Conservation (phyloP, 30 jellyfish, hydroid and myxozoan genomes). For the Hydra vulgaris region DNA sequence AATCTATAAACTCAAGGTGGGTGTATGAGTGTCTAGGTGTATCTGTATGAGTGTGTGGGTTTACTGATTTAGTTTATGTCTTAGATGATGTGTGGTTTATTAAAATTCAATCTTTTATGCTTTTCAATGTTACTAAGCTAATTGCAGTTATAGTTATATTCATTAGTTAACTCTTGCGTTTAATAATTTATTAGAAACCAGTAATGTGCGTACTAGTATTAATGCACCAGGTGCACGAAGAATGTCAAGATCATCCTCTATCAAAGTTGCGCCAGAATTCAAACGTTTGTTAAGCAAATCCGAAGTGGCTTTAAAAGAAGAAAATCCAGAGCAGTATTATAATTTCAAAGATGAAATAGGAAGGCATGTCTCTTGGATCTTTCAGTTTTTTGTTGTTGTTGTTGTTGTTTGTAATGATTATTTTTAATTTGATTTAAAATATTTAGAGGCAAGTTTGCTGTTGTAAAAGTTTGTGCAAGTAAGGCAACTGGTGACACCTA, state of each 20-base stretch:
- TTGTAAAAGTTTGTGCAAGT: conserved; percentile 63
- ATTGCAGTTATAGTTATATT: too few species aligned
- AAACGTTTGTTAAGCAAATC: conserved; percentile 22
- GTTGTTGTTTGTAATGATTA: too few species aligned
- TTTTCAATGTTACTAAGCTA: too few species aligned
- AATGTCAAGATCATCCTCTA: conserved; percentile 63
- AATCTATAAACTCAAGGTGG: too few species aligned
- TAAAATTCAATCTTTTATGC: too few species aligned
- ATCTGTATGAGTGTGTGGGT: too few species aligned
- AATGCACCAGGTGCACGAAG: conserved; percentile 95
- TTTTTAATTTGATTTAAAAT: background rate
- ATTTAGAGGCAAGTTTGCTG: conserved; percentile 92
- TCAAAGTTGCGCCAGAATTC: conserved; percentile 38
- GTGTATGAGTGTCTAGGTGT: too few species aligned
- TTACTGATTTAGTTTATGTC: too few species aligned
- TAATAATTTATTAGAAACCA: conserved; percentile 16
- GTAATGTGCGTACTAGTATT: conserved; percentile 35
- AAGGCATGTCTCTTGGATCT: conserved; percentile 71
- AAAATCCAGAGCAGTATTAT: conserved; percentile 65
- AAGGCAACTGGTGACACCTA: conserved; percentile 71
- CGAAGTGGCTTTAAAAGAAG: conserved; percentile 62
- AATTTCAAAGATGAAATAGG: conserved; percentile 77
- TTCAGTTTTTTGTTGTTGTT: too few species aligned
- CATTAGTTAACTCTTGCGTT: background rate
- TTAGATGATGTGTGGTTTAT: too few species aligned